A percentile compares a stretch with the other conserved stretches of the same genome.
phyloP scores from a whole-genome alignment of 2,888 invertebrate genomes.

The Strigamia transsilvanica region DNA sequence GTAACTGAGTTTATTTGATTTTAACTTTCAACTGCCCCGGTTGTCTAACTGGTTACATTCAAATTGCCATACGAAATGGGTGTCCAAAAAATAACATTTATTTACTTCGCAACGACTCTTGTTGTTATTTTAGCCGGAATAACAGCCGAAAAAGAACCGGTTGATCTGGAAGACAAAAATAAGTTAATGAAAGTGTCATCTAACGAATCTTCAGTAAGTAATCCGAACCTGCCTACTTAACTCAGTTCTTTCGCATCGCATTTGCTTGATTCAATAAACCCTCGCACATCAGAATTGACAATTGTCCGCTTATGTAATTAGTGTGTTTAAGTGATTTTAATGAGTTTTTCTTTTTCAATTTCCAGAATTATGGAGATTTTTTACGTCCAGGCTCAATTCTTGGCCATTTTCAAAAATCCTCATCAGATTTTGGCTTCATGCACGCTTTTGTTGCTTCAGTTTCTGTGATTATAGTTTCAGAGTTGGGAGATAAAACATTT shows the following conservation, averaged over 20 bases:
- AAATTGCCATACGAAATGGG: not conserved
- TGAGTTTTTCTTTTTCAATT: not conserved
- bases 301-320: not conserved
- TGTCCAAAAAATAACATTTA: not conserved
- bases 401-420: slow-evolving; percentile 52
- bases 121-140: not conserved
- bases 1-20: not conserved
- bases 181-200: not conserved
- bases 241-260: not conserved
- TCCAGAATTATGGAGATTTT: slow-evolving; percentile 56
- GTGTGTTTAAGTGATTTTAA: not conserved
- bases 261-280: not conserved
- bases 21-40: not conserved
- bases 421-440: slow-evolving; percentile 72
- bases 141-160: not conserved
- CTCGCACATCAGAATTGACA: not conserved
- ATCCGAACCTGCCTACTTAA: not conserved
- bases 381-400: slow-evolving; percentile 54
- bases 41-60: not conserved
- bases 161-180: slow-evolving; percentile 5
- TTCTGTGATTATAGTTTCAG: slow-evolving; percentile 96
- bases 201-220: slow-evolving; percentile 1
- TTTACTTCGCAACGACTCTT: not conserved
- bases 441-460: slow-evolving; percentile 95
- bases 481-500: slow-evolving; percentile 98